Base-by-base conservation (phyloP, 2,888 invertebrate species). In the Limnephilus auricula region DNA sequence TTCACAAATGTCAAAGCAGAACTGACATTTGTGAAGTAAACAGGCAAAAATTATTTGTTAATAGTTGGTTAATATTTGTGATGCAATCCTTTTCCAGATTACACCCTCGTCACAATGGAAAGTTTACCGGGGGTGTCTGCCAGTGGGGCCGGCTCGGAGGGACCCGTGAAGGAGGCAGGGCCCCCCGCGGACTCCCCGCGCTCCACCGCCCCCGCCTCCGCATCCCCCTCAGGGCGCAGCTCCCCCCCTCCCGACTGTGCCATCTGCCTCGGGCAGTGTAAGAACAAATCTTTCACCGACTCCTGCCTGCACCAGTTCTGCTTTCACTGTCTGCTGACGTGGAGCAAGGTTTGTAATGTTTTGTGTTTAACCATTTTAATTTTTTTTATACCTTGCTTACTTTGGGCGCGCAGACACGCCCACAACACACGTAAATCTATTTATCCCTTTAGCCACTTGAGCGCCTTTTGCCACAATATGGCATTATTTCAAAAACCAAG, bases 251-350 rank as follows among this genome's bases (percentile, higher is more conserved):
- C 98, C 4, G 98, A 98, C 94, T 99, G 99, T 96, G 98, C 99
- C 87, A 99, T 99, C 94, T 99, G 99, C 94, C 96, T 99, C 91
- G 98, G 98, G 34, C 97, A 97, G 93, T 97, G 98, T 94, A 97
- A 97, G 91, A 98, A 99, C 94, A 98, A 98, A 94, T 99, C 98
- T 45, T 98, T 98, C 94, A 98, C 99, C 0, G 98, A 99, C 94
- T 98, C 98, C 89, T 99, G 99, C 94, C 97, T 98, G 94, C 99
- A 99, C 95, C 98, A 98, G 94, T 99, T 99, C 95, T 99, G 99
- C 94, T 99, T 99, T 94, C 97, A 97, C 93, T 99, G 99, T 94
- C 96, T 99, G 50, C 95, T 98, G 92, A 98, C 98, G 94, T 99
- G 99, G 99, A 99, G 99, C 91, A 99, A 98, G 96, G 97, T 97